Evolutionary conservation across 2,888 invertebrate species (phyloP).

Genomic region (Drosophila helvetica): DNA sequence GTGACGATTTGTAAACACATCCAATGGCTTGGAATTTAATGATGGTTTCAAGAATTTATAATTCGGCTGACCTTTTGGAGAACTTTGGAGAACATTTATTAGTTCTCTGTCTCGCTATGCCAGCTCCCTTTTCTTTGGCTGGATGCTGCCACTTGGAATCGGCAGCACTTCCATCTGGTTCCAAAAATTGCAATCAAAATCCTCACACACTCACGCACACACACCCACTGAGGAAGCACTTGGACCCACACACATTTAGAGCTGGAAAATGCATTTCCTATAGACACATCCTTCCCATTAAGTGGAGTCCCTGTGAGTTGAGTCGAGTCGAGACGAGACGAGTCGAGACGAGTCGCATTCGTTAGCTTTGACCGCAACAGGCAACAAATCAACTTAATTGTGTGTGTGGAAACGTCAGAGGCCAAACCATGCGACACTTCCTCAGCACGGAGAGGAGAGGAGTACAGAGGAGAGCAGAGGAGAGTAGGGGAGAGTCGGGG

Average conservation of each 20-base stretch:
- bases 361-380: constrained; percentile 64
- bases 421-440: constrained; percentile 63
- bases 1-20: constrained; percentile 44
- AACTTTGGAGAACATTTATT: neutral
- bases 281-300: constrained; percentile 41
- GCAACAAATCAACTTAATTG: constrained; percentile 71
- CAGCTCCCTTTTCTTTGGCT: too few relatives aligned
- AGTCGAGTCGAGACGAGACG: constrained; percentile 2
- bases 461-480: too few relatives aligned
- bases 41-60: neutral
- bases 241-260: neutral
- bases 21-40: constrained; percentile 38
- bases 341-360: constrained; percentile 41
- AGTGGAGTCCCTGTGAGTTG: constrained; percentile 19
- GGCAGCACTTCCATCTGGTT: neutral
- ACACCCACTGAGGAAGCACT: neutral
- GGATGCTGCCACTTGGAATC: neutral
- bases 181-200: constrained; percentile 1
- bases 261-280: constrained; percentile 37
- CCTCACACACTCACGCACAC: neutral
- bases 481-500: too few relatives aligned
- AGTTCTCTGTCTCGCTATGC: neutral
- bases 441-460: constrained; percentile 35
- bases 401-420: constrained; percentile 54
- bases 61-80: too few relatives aligned